Conservation (phyloP, 2,797 vertebrate species). For the Mionectes olivaceus region DNA sequence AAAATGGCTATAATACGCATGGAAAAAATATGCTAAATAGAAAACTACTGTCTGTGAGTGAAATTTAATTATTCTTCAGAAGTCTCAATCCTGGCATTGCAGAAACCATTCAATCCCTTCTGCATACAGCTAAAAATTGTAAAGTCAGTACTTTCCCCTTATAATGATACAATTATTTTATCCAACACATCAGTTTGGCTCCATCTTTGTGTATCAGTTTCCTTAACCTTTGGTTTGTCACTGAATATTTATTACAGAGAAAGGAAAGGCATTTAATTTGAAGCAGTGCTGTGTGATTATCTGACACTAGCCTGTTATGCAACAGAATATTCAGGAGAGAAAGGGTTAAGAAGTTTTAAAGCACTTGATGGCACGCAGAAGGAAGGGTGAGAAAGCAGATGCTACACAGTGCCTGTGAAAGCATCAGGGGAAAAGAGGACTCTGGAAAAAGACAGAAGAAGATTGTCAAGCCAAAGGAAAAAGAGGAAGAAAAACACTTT, state of each 20-base stretch:
- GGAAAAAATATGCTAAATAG: not conserved
- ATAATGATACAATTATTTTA: not conserved
- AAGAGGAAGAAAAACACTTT: not conserved
- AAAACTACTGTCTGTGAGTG: not conserved
- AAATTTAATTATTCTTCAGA: not conserved
- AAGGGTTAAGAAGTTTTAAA: not conserved
- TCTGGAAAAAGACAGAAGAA: not conserved
- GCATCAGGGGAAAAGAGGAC: not conserved
- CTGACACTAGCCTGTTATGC: not conserved
- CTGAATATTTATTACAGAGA: not conserved
- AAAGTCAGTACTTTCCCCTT: not conserved
- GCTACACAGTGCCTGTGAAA: not conserved
- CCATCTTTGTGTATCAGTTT: not conserved
- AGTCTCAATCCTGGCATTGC: not conserved
- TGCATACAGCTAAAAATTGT: not conserved
- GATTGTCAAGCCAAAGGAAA: not conserved
- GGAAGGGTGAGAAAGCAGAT: not conserved
- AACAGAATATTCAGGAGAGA: not conserved
- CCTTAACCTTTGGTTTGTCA: not conserved
- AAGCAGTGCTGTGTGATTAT: not conserved
- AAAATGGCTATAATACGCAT: not conserved
- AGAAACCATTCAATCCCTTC: not conserved
- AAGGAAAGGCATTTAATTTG: not conserved
- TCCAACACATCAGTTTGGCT: not conserved
- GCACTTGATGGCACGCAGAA: not conserved